phyloP scores from a whole-genome alignment of 2,113 vertebrate species.

The Potamarius usumacintae region DNA sequence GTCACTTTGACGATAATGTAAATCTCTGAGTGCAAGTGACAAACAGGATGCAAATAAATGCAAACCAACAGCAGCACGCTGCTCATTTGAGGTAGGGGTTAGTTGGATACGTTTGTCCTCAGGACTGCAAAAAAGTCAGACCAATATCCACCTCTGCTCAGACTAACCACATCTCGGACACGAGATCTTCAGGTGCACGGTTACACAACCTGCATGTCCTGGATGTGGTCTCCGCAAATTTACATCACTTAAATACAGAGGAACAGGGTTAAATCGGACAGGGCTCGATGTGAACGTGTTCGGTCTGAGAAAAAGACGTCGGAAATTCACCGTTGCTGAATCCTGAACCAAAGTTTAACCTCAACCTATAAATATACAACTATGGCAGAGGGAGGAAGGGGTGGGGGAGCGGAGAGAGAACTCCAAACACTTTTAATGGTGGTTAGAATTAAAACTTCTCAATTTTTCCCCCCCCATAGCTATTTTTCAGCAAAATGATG shows the following conservation, averaged over 20 bases:
- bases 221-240: neutral
- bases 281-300: neutral
- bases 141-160: neutral
- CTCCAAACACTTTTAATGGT: too few relatives aligned
- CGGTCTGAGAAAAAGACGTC: neutral
- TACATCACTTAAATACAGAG: neutral
- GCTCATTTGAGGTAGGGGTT: constrained; percentile 35
- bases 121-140: constrained; percentile 1
- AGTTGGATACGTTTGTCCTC: neutral
- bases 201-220: neutral
- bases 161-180: neutral
- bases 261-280: neutral
- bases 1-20: constrained; percentile 32
- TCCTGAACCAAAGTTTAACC: neutral
- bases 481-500: neutral
- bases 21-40: constrained; percentile 23
- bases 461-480: neutral
- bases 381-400: too few relatives aligned
- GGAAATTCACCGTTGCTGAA: neutral
- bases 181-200: neutral
- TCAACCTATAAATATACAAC: neutral
- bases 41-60: constrained; percentile 44
- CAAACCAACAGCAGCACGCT: constrained; percentile 21
- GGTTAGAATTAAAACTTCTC: too few relatives aligned
- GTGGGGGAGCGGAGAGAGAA: too few relatives aligned